Conservation (phyloP, 2,888 invertebrate species). For the Hypena proboscidalis region DNA sequence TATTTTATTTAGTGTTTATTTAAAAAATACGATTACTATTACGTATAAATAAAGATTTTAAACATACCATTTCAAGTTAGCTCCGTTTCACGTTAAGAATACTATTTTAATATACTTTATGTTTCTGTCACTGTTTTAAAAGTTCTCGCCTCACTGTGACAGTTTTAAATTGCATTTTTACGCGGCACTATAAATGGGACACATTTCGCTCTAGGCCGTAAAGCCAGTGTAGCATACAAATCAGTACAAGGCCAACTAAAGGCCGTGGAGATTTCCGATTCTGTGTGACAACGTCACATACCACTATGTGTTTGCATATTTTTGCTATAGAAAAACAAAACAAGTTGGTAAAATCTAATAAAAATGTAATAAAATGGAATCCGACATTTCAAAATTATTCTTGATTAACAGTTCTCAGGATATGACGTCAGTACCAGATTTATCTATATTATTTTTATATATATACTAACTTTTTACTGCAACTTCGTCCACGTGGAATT, state of each 20-base stretch:
- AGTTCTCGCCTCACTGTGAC: conserved; percentile 37
- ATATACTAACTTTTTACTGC: too few species aligned
- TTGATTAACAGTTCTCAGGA: too few species aligned
- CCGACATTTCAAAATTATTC: too few species aligned
- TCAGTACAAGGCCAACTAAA: conserved; percentile 6
- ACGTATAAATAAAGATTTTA: conserved; percentile 6
- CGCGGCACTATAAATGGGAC: conserved; percentile 35
- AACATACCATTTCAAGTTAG: conserved; percentile 12
- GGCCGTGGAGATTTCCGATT: background rate
- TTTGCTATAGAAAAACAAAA: background rate
- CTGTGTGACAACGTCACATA: too few species aligned
- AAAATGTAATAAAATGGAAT: too few species aligned
- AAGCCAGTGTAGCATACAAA: conserved; percentile 16
- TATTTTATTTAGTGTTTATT: background rate
- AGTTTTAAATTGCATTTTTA: conserved; percentile 46
- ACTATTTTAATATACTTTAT: conserved; percentile 37
- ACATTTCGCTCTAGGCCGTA: conserved; percentile 18
- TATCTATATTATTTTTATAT: too few species aligned
- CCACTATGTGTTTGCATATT: background rate
- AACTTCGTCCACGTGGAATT: too few species aligned
- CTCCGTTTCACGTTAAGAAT: conserved; percentile 22
- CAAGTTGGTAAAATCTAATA: too few species aligned
- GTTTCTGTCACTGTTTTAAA: conserved; percentile 35
- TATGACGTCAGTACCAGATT: too few species aligned
- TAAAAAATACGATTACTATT: background rate